Percentiles rank a stretch among this genome's conserved stretches.
Evolutionary conservation across 2,797 vertebrate species (phyloP).

Genomic region (Syngnathus acus): DNA sequence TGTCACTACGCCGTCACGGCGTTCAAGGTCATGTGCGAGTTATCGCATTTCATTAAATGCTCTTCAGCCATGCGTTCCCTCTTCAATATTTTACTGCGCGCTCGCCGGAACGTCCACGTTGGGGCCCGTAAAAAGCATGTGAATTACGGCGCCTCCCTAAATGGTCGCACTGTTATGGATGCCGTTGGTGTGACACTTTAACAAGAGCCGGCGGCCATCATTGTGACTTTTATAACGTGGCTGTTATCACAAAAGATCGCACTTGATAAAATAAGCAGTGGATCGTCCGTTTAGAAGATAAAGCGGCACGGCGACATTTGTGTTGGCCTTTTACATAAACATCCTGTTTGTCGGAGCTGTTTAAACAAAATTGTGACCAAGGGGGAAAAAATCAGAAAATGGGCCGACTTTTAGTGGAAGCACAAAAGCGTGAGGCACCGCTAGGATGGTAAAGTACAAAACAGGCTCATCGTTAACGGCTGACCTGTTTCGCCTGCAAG

Average conservation of each 20-base stretch:
- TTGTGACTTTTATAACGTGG: neutral
- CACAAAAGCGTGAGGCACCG: neutral
- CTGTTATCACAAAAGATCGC: neutral
- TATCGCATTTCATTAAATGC: conserved; percentile 5
- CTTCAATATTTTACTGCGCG: neutral
- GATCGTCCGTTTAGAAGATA: neutral
- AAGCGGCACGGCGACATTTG: neutral
- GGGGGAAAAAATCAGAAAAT: too few species aligned
- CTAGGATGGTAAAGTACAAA: conserved; percentile 11
- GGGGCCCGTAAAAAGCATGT: neutral
- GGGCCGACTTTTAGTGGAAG: neutral
- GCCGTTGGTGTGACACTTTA: conserved; percentile 1
- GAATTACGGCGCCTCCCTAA: neutral
- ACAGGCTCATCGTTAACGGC: conserved; percentile 31
- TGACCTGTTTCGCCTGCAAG: conserved; percentile 59
- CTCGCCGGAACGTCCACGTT: neutral
- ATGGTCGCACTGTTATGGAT: neutral
- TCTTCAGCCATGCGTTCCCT: conserved; percentile 1
- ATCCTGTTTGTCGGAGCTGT: too few species aligned
- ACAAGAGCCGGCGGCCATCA: neutral
- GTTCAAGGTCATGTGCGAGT: conserved; percentile 2
- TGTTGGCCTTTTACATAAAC: neutral
- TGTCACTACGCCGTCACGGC: neutral
- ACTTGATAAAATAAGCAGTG: neutral
- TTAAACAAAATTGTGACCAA: too few species aligned